A percentile compares a stretch with the other conserved stretches of the same genome.
phyloP scores from a whole-genome alignment of 2,888 invertebrate genomes.

The Gandaritis pyraliata region DNA sequence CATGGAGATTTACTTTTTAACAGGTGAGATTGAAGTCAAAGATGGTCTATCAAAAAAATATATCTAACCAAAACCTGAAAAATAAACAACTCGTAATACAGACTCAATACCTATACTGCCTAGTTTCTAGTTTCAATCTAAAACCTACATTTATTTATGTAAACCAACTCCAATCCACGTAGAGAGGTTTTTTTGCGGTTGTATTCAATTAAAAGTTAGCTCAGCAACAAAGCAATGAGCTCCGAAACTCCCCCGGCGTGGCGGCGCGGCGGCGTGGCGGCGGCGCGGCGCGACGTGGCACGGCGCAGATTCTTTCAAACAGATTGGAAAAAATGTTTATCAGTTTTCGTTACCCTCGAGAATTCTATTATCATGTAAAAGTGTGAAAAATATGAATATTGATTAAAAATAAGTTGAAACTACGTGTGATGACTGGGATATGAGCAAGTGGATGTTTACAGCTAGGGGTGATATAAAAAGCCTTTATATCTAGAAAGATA shows the following conservation, averaged over 20 bases:
- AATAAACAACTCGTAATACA: too few relatives aligned
- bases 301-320: slow-evolving; percentile 27
- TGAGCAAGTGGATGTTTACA: too few relatives aligned
- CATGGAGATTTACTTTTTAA: too few relatives aligned
- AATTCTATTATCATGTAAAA: slow-evolving; percentile 1
- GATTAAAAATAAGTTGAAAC: neutral
- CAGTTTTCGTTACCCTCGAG: slow-evolving; percentile 21
- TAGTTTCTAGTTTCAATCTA: too few relatives aligned
- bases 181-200: slow-evolving; percentile 30
- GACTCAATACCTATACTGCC: too few relatives aligned
- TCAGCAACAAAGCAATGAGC: slow-evolving; percentile 30
- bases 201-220: slow-evolving; percentile 40
- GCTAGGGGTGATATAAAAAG: too few relatives aligned
- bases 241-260: slow-evolving; percentile 17
- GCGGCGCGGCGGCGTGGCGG: too few relatives aligned
- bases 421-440: neutral
- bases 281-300: too few relatives aligned
- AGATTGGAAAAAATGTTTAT: slow-evolving; percentile 35
- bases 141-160: slow-evolving; percentile 1
- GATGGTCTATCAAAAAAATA: too few relatives aligned
- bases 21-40: too few relatives aligned
- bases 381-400: neutral
- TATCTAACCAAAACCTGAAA: too few relatives aligned
- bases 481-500: too few relatives aligned
- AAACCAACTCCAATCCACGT: slow-evolving; percentile 7